Evolutionary conservation across 2,797 vertebrate genomes (phyloP), one percentile per base, ranked within the genome.

Genomic region (Spea hammondii): DNA sequence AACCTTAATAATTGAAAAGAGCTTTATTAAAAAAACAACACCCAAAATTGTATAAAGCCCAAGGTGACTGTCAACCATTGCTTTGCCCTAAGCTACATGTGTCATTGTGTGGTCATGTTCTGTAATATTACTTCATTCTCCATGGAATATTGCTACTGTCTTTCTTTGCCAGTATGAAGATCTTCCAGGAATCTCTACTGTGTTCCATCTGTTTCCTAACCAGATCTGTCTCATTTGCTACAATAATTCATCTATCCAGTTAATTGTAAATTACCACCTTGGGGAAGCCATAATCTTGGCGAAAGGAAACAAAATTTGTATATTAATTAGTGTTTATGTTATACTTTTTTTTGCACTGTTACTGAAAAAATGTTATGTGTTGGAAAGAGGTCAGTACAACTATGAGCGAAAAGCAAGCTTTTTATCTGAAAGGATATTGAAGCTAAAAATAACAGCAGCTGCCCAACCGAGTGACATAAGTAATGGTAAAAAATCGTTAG

Each of bases 391-490:
- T 48, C 66, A 74, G 50, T 51, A 51, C 59, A 68, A 53, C 50
- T 49, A 70, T 64, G 47, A 54, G n/a, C 10, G 17, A 65, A 74
- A 75, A 74, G n/a, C 44, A 64, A 50, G 59, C 72, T 74, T 57
- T 79, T 32, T 70, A 65, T 71, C 13, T 64, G 49, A 75, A 67
- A 64, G 50, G 74, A 80, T 57, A 80, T 64, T 64, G 59, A 70
- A 54, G 66, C 72, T 74, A 79, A 74, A 79, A 74, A 79, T 64
- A 70, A 74, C 66, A 70, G 14, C 78, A 70, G 78, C 72, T 79
- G 78, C 65, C 72, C 72, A 79, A 70, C 46, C 48, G 68, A 70
- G 72, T 80, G 78, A 80, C 46, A 80, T 75, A 80, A 80, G 65
- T 59, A 75, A 80, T 55, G 59, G 78, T 74, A 65, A 70, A 69